phyloP scores from a whole-genome alignment of 2,888 invertebrate genomes.

The Vesta saturnalis region DNA sequence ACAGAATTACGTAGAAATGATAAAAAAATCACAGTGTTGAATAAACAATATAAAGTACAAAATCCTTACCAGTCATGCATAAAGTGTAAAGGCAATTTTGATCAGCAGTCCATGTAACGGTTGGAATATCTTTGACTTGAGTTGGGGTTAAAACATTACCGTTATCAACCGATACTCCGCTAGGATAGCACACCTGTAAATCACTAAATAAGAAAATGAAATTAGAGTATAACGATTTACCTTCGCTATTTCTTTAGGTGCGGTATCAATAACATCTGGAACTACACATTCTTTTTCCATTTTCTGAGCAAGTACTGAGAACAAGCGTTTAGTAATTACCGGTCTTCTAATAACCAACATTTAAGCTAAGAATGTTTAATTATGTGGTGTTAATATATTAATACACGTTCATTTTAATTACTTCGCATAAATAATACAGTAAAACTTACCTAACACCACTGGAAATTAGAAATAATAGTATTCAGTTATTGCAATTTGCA shows the following conservation, averaged over 20 bases:
- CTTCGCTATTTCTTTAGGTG: constrained; percentile 66
- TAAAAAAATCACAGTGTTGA: no score
- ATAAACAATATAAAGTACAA: no score
- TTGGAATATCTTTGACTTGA: constrained; percentile 76
- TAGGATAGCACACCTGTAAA: constrained; percentile 64
- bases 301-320: constrained; percentile 43
- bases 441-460: no score
- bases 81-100: constrained; percentile 71
- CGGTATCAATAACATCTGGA: constrained; percentile 73
- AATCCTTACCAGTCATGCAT: constrained; percentile 61
- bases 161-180: constrained; percentile 64
- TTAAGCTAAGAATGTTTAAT: constrained; percentile 15
- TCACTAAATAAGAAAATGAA: neutral
- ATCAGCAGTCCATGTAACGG: constrained; percentile 72
- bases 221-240: neutral
- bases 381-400: no score
- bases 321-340: constrained; percentile 41
- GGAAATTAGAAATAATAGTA: no score
- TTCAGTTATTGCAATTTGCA: no score
- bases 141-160: constrained; percentile 78
- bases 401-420: no score
- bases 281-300: constrained; percentile 66
- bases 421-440: no score
- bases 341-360: constrained; percentile 42
- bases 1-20: no score